Evolutionary conservation across 2,797 vertebrate genomes (phyloP), one percentile per base, ranked within the genome.

Genomic region (Chelonia mydas): DNA sequence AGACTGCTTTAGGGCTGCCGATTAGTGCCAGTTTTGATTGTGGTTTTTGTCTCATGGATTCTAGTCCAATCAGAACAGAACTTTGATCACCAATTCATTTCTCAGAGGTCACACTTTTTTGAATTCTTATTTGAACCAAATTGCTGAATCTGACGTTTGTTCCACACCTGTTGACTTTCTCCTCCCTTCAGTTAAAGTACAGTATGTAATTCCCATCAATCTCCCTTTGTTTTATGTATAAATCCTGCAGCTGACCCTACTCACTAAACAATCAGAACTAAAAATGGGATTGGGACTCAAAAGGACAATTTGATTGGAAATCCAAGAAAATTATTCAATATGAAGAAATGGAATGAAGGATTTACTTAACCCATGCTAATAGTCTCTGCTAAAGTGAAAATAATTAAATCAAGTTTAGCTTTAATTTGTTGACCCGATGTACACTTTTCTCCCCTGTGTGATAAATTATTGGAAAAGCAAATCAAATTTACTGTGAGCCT

Each of bases 331-430:
- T 92, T 96, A 90, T 95, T 96, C 92, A 96, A 89, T 61, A 74
- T 89, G 96, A 97, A 96, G 94, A 97, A 96, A 96, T 89, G 95
- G 95, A 97, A 97, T 88, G 89, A 89, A 97, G 85, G 89, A 92
- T 97, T 97, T 97, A 89, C 80, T 92, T 97, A 95, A 94, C 94
- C 92, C 84, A 78, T 87, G 89, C 78, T 97, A 97, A 97, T 96
- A 78, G 90, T 78, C 95, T 95, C 97, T 95, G 93, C 95, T 97
- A 92, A 97, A 98, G 89, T 86, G 78, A 97, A 98, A 97, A 97
- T 94, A n/a, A 96, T 98, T 98, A 97, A 97, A 96, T 96, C 76
- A 90, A 95, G 93, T 97, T 96, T 97, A 92, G 89, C 92, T 97
- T 97, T 95, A 96, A 96, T 97, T 98, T 97, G 59, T 95, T 96